A percentile compares a stretch with the other conserved stretches of the same genome.
These are phyloP conservation scores for Mormyrops boulengeri DNA, from an alignment of 2,797 vertebrate species.

Conservation along the genomic window DNA sequence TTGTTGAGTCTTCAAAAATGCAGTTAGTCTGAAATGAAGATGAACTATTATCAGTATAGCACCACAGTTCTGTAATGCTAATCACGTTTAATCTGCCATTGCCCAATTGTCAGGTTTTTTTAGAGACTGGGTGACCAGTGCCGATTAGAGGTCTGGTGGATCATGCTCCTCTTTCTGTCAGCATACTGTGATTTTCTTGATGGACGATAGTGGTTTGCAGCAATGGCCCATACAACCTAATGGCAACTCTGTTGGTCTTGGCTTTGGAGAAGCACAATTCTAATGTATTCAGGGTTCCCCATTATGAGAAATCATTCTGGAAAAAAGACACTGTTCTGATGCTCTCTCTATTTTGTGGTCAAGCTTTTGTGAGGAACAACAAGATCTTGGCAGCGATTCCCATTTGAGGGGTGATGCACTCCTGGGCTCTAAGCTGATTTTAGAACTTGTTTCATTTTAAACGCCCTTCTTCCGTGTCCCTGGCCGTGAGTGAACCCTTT, in stretches of 20 bases:
- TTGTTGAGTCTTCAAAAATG: neutral
- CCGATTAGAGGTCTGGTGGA: neutral
- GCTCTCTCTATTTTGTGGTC: neutral
- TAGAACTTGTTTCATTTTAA: slow-evolving; percentile 59
- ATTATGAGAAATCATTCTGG: slow-evolving; percentile 17
- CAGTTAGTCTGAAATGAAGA: neutral
- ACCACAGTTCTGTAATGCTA: neutral
- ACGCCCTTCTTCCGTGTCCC: slow-evolving; percentile 57
- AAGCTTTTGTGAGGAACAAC: slow-evolving; percentile 18
- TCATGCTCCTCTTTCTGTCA: neutral
- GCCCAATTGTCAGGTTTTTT: neutral
- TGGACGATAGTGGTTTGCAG: neutral
- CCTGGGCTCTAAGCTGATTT: slow-evolving; percentile 45
- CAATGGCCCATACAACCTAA: neutral
- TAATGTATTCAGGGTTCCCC: slow-evolving; percentile 2
- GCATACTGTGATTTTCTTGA: neutral
- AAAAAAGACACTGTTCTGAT: slow-evolving; percentile 20
- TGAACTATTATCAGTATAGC: neutral
- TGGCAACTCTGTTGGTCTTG: slow-evolving; percentile 7
- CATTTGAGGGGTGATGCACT: neutral
- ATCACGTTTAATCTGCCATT: neutral
- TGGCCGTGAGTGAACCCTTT: slow-evolving; percentile 60
- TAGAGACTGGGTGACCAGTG: neutral
- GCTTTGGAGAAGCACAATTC: neutral
- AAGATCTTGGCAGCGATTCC: slow-evolving; percentile 13